phyloP scores from a whole-genome alignment of 2,797 vertebrate species.

The Trachops cirrhosus region DNA sequence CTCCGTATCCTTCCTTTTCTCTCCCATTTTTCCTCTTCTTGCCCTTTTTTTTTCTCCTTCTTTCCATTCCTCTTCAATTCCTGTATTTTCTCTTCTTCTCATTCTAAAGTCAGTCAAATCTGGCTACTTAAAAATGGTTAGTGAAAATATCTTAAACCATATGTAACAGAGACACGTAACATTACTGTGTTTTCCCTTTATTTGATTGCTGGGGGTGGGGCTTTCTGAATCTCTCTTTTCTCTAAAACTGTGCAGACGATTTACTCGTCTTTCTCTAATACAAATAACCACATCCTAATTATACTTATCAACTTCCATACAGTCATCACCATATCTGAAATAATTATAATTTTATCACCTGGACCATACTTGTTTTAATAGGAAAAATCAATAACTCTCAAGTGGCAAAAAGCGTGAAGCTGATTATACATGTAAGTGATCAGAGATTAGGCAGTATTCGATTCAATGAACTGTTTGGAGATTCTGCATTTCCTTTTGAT shows the following conservation, averaged over 20 bases:
- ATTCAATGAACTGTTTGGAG: slow-evolving; percentile 77
- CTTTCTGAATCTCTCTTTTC: neutral
- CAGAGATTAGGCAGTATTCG: slow-evolving; percentile 76
- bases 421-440: slow-evolving; percentile 79
- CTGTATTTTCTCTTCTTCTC: neutral
- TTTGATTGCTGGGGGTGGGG: neutral
- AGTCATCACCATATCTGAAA: slow-evolving; percentile 78
- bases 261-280: slow-evolving; percentile 68
- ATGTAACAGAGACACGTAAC: neutral
- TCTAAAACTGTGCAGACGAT: slow-evolving; percentile 51
- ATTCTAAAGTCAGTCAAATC: neutral
- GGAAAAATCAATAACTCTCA: slow-evolving; percentile 81
- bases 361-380: slow-evolving; percentile 78
- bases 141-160: slow-evolving; percentile 15
- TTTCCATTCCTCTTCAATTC: neutral
- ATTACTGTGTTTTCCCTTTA: neutral
- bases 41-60: neutral
- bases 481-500: slow-evolving; percentile 73
- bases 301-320: slow-evolving; percentile 78
- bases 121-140: slow-evolving; percentile 7
- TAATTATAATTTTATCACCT: slow-evolving; percentile 82
- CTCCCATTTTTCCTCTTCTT: neutral
- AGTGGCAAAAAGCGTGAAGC: slow-evolving; percentile 72
- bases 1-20: neutral
- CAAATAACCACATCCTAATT: slow-evolving; percentile 77